Percentiles rank a stretch among this genome's conserved stretches.
Conservation (phyloP, 2,888 invertebrate species). For the Ctena decussata region DNA sequence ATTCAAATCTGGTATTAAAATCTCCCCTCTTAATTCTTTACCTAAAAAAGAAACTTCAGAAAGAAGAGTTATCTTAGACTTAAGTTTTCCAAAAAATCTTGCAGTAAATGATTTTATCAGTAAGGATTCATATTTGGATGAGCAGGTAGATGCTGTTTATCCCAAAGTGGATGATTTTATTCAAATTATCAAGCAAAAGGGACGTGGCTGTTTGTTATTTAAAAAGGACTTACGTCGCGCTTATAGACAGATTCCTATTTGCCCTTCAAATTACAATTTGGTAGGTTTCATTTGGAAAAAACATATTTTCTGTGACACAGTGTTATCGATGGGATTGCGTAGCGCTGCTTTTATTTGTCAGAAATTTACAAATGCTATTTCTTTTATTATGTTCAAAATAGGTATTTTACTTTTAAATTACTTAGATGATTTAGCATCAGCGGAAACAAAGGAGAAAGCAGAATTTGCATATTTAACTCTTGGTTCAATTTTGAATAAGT, state of each 20-base stretch:
- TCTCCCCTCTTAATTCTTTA: too few species aligned
- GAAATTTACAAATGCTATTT: background rate
- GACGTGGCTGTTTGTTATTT: background rate
- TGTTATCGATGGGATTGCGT: background rate
- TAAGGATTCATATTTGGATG: background rate
- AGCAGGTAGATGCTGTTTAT: background rate
- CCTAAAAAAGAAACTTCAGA: too few species aligned
- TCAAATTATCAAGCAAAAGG: too few species aligned
- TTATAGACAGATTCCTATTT: background rate
- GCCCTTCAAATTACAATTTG: background rate
- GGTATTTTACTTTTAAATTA: background rate
- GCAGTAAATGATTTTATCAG: background rate
- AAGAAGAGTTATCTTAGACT: background rate
- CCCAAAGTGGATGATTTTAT: background rate
- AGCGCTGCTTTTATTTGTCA: background rate
- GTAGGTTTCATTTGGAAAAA: background rate
- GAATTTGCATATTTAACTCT: background rate
- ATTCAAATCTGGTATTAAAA: too few species aligned
- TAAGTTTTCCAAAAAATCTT: background rate
- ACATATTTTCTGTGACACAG: background rate
- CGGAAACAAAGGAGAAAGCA: background rate
- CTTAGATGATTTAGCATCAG: background rate
- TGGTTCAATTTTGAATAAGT: background rate
- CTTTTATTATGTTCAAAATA: background rate
- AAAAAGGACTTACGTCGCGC: too few species aligned